Evolutionary conservation across 2,113 vertebrate species (phyloP), one percentile per base, ranked within the genome.

Genomic region (Bucco capensis): DNA sequence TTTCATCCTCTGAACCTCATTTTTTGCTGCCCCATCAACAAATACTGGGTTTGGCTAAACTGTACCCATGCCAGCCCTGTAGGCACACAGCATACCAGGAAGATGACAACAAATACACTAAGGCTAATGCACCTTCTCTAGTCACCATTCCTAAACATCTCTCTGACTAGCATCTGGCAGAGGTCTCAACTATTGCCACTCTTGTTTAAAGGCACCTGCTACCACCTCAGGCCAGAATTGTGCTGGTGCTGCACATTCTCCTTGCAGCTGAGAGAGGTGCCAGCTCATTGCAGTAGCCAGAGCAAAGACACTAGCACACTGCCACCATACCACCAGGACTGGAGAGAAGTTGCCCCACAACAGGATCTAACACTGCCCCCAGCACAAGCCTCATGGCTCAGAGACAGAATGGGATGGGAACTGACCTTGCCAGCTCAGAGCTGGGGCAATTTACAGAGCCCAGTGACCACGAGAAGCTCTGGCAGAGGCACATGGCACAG

Each of bases 391-490:
- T 50, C 3, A 1, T 3, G 2, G 28, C 30, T 57, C 49, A 46
- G 38, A 38, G 40, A 40, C 17, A 8, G 28, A 49, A 50, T 53
- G 38, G 42, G 28, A 57, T n/a, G 33, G 31, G 10, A 30, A 25
- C 37, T 6, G 8, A 24, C 30, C 49, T 54, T 19, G 6, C 8
- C 11, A 16, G 6, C 37, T 22, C 47, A 51, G n/a, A 44, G 37
- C 31, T 19, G 8, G 38, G 62, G 61, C 15, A n/a, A 37, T 27
- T 22, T 44, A 27, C 40, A 35, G 49, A 49, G 35, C 21, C 65
- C 50, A 49, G 42, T 0, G 4, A 64, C 33, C 1, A 0, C 1
- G 2, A 50, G 35, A 31, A 49, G 21, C 33, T 65, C 57, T 0
- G 2, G 28, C 30, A 33, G 24, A 10, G 6, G 2, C 42, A 65